Evolutionary conservation across 2,888 invertebrate genomes (phyloP).

Genomic region (Deilephila porcellus): DNA sequence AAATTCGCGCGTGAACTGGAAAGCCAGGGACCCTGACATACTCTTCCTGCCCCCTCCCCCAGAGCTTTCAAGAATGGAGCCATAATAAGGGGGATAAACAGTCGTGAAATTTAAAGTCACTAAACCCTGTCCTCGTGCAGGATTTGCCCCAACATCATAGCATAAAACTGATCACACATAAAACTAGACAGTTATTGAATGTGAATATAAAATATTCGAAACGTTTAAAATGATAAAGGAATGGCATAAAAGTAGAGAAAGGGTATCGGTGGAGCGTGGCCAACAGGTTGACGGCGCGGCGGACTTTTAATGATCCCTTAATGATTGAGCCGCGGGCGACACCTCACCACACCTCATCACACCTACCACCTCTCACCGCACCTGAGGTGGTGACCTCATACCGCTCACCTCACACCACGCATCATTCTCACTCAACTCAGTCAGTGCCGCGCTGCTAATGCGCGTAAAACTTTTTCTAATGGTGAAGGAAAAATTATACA

Average conservation of each 20-base stretch:
- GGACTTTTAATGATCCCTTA: slow-evolving; percentile 74
- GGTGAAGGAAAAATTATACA: not conserved
- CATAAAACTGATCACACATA: slow-evolving; percentile 7
- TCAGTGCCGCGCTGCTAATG: not conserved
- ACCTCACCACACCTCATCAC: slow-evolving; percentile 46
- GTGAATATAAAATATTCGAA: slow-evolving; percentile 21
- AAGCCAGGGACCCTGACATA: no score
- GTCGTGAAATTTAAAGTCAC: no score
- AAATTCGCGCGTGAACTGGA: no score
- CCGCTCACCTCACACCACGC: slow-evolving; percentile 29
- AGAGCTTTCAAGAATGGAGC: no score
- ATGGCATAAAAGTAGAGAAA: slow-evolving; percentile 33
- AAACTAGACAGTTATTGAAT: slow-evolving; percentile 1
- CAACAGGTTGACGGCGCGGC: slow-evolving; percentile 54
- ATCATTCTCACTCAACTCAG: slow-evolving; percentile 5
- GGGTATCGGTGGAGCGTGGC: slow-evolving; percentile 54
- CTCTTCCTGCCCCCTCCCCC: no score
- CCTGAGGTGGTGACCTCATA: slow-evolving; percentile 24
- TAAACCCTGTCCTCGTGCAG: no score
- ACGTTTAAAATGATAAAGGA: slow-evolving; percentile 21
- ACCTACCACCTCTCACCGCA: not conserved
- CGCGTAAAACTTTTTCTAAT: slow-evolving; percentile 15
- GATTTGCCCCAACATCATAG: not conserved
- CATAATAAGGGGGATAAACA: no score
- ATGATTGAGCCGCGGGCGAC: slow-evolving; percentile 70